Evolutionary conservation across 1,140 invertebrate genomes (phyloP), one percentile per base, ranked within the genome.

Genomic region (Riptortus pedestris): DNA sequence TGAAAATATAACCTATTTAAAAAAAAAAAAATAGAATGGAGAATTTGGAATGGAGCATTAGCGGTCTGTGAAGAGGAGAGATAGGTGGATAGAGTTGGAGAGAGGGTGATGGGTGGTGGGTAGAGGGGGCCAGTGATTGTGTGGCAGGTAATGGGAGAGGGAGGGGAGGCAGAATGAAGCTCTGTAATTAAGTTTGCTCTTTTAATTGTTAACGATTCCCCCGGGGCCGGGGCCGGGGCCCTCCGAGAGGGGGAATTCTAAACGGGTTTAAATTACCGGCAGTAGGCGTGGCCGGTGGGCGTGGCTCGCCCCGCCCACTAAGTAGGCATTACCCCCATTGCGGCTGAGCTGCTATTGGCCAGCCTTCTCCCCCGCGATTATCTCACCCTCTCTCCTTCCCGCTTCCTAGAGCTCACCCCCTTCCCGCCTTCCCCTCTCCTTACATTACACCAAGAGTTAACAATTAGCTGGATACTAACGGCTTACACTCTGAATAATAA

Each of bases 121-220:
- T 48, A 24, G 43, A 24, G 24, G 51, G 24, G 51, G 20, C 51
- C 51, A 55, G 51, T 55, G 51, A 55, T 55, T 55, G 51, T 55
- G 51, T 55, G 51, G 51, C 51, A 55, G 51, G 47, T 47, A 62
- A 62, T 62, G 61, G 47, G 27, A 24, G 47, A 55, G 62, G 31
- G 45, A 55, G 51, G 26, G 24, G 61, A 55, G 62, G 31, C 27
- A 24, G 51, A 55, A 55, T 55, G 51, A 55, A 55, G 51, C 51
- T 55, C 24, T 55, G 51, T 55, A 55, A 55, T 55, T 55, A 55
- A 55, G 51, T 55, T 55, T 55, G 51, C 51, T 55, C 51, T 55
- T 55, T 55, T 55, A 55, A 55, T 55, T 55, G 51, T 55, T 55
- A 55, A 55, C 51, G 51, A 55, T 55, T 55, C 51, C 51, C 51